These are phyloP conservation scores for Forpus xanthops DNA, from an alignment of 2,797 vertebrate species.

Conservation along the genomic window DNA sequence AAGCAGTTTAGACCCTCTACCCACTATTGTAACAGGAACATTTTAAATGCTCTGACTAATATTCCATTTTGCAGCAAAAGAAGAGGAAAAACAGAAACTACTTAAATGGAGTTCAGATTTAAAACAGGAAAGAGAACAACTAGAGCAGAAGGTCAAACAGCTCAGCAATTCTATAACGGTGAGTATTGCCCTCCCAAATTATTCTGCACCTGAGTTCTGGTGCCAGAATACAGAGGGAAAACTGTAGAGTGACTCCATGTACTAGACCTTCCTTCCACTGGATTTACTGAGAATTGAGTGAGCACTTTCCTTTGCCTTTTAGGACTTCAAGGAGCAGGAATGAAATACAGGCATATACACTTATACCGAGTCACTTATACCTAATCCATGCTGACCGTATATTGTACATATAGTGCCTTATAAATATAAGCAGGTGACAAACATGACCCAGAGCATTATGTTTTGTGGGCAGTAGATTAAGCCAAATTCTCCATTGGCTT, in stretches of 20 bases:
- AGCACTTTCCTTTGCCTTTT: not conserved
- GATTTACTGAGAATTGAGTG: not conserved
- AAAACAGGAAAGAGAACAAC: conserved; percentile 94
- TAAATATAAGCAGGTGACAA: not conserved
- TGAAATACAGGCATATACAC: not conserved
- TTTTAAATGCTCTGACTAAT: not conserved
- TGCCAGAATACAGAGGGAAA: not conserved
- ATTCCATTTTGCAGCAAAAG: conserved; percentile 86
- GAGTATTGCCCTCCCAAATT: conserved; percentile 52
- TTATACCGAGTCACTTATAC: not conserved
- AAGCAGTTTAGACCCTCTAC: not conserved
- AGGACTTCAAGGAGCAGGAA: not conserved
- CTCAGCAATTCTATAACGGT: conserved; percentile 98
- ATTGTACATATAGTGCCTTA: not conserved
- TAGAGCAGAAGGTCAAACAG: conserved; percentile 96
- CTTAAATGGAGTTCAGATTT: conserved; percentile 98
- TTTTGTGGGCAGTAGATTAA: not conserved
- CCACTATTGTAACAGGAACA: not conserved
- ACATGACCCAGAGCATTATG: not conserved
- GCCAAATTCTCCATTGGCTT: not conserved
- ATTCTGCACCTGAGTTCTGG: not conserved
- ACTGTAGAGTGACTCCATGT: not conserved
- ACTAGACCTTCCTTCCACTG: not conserved
- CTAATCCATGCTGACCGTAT: not conserved
- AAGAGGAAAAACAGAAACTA: conserved; percentile 98